phyloP scores from a whole-genome alignment of 2,797 vertebrate genomes.

The Xyrichtys novacula region DNA sequence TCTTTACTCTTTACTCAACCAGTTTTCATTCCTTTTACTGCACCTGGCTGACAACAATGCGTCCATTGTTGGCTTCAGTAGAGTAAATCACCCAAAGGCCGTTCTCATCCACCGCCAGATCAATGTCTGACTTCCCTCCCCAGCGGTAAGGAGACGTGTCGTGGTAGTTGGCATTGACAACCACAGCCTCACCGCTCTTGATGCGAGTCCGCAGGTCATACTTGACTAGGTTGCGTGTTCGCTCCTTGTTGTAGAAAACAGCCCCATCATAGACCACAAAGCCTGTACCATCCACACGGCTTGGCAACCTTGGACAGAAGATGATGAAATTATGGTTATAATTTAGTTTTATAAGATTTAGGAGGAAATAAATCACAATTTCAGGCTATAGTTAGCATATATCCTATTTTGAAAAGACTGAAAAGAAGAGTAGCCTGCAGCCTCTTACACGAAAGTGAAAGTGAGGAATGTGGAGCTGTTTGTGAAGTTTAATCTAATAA shows the following conservation, averaged over 20 bases:
- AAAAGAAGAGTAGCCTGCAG: no score
- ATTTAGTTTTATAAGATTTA: no score
- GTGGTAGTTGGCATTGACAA: conserved; percentile 94
- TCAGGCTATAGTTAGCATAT: no score
- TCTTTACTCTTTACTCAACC: conserved; percentile 8
- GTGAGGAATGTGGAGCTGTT: no score
- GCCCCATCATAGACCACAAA: conserved; percentile 96
- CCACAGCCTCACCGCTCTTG: conserved; percentile 95
- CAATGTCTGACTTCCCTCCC: conserved; percentile 96
- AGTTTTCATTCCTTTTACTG: conserved; percentile 63
- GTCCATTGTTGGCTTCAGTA: conserved; percentile 92
- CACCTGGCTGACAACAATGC: conserved; percentile 92
- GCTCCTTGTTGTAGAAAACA: conserved; percentile 96
- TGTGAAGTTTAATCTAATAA: no score
- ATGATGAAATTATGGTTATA: neutral
- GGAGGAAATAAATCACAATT: no score
- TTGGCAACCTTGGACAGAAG: conserved; percentile 84
- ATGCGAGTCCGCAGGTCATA: conserved; percentile 94
- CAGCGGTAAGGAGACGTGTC: conserved; percentile 96
- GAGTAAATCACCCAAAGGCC: conserved; percentile 97
- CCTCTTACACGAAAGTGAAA: no score
- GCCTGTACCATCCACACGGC: conserved; percentile 93
- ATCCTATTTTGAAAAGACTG: no score
- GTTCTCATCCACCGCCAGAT: conserved; percentile 94
- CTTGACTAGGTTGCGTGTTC: conserved; percentile 94